phyloP scores from a whole-genome alignment of 2,797 vertebrate genomes.

The Karalla daura region DNA sequence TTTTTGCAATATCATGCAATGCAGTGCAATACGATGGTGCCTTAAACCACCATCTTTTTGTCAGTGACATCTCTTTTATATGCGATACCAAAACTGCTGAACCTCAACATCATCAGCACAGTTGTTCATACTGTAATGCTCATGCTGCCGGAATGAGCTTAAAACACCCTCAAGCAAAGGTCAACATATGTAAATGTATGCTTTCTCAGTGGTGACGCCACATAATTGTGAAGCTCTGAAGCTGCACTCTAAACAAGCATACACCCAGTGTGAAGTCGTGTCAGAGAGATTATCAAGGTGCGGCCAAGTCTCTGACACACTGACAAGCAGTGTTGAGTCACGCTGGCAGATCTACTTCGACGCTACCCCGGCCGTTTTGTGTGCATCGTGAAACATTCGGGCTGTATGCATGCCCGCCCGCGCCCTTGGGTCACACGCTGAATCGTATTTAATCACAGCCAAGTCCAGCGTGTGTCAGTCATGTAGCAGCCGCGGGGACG shows the following conservation, averaged over 20 bases:
- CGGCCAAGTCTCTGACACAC: conserved; percentile 8
- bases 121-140: not conserved
- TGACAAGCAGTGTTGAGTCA: conserved; percentile 1
- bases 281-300: conserved; percentile 1
- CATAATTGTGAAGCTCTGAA: not conserved
- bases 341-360: conserved; percentile 5
- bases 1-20: not conserved
- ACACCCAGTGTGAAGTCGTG: not conserved
- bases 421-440: conserved; percentile 20
- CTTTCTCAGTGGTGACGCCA: not conserved
- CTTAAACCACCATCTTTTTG: not conserved
- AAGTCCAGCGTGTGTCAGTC: conserved; percentile 33
- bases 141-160: not conserved
- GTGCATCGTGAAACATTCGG: not conserved
- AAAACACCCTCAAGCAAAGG: not conserved
- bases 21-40: not conserved
- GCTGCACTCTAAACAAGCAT: not conserved
- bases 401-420: not conserved
- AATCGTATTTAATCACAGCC: conserved; percentile 13
- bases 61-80: not conserved
- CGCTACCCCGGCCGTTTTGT: not conserved
- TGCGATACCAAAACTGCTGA: not conserved
- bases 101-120: not conserved
- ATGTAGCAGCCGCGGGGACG: conserved; percentile 33
- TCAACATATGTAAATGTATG: conserved; percentile 4